A percentile compares a stretch with the other conserved stretches of the same genome.
Evolutionary conservation across 2,888 invertebrate genomes (phyloP).

Genomic region (Netelia melanura): DNA sequence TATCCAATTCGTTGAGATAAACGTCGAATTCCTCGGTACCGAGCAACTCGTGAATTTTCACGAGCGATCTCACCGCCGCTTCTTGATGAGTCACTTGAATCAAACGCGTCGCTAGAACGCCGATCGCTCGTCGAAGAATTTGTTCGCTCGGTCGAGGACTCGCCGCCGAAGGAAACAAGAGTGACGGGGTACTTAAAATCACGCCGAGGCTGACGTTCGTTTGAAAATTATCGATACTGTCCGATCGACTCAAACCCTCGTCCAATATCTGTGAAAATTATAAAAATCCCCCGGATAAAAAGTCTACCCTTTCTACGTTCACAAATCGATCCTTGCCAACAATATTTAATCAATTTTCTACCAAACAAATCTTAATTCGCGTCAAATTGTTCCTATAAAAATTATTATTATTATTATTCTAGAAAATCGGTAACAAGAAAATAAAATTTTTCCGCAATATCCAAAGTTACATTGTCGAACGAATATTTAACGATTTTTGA

Average conservation of each 20-base stretch:
- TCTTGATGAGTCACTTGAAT: constrained; percentile 87
- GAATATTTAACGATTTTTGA: neutral
- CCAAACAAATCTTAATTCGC: too few relatives aligned
- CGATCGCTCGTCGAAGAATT: constrained; percentile 79
- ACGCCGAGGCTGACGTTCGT: constrained; percentile 83
- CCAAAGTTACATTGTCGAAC: too few relatives aligned
- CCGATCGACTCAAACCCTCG: constrained; percentile 73
- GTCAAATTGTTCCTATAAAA: too few relatives aligned
- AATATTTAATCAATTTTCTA: too few relatives aligned
- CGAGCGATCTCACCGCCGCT: constrained; percentile 89
- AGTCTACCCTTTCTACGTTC: neutral
- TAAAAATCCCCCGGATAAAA: neutral
- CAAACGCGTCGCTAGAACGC: constrained; percentile 84
- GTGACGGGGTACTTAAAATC: constrained; percentile 83
- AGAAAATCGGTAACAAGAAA: too few relatives aligned
- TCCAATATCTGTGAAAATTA: constrained; percentile 65
- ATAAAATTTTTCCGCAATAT: too few relatives aligned
- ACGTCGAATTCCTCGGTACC: constrained; percentile 89
- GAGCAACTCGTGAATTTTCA: constrained; percentile 89
- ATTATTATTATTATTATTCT: too few relatives aligned
- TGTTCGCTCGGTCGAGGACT: constrained; percentile 75
- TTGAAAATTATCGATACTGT: constrained; percentile 81
- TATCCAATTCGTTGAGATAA: constrained; percentile 84
- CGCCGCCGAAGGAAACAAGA: constrained; percentile 81
- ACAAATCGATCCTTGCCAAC: too few relatives aligned